These are phyloP conservation scores for Plagodis pulveraria DNA, from an alignment of 2,888 invertebrate species.

Conservation along the genomic window DNA sequence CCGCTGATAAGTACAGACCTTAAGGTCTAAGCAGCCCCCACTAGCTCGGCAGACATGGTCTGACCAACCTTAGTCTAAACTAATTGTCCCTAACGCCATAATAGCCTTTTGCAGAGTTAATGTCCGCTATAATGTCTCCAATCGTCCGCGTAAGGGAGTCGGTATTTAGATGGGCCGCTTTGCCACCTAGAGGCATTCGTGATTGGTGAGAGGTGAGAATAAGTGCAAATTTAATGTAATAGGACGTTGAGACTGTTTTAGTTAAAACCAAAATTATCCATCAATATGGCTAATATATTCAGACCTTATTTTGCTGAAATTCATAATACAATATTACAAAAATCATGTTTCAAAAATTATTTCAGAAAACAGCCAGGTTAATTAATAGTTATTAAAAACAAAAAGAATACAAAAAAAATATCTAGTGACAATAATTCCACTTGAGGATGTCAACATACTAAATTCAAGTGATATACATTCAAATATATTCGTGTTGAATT, in stretches of 20 bases:
- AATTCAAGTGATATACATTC: no score
- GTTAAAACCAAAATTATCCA: no score
- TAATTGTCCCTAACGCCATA: slow-evolving; percentile 38
- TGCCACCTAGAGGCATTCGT: slow-evolving; percentile 27
- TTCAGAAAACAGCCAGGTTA: no score
- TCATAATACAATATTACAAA: no score
- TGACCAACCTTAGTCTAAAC: slow-evolving; percentile 20
- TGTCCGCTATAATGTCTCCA: slow-evolving; percentile 22
- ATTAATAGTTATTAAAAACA: no score
- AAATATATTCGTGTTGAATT: no score
- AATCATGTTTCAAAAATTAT: no score
- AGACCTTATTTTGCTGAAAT: no score
- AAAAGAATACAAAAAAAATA: no score
- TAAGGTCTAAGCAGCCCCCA: slow-evolving; percentile 6
- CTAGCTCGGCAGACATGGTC: neutral
- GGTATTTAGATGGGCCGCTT: slow-evolving; percentile 17
- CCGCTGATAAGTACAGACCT: slow-evolving; percentile 1
- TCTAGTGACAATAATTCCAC: no score
- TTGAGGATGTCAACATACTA: no score
- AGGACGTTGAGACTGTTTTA: neutral
- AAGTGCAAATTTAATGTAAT: neutral
- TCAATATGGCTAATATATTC: no score
- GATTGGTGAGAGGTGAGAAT: slow-evolving; percentile 17
- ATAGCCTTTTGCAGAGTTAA: slow-evolving; percentile 31
- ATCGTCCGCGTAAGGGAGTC: slow-evolving; percentile 14